Evolutionary conservation across 2,888 invertebrate genomes (phyloP), one percentile per base, ranked within the genome.

Genomic region (Ophion ellenae): DNA sequence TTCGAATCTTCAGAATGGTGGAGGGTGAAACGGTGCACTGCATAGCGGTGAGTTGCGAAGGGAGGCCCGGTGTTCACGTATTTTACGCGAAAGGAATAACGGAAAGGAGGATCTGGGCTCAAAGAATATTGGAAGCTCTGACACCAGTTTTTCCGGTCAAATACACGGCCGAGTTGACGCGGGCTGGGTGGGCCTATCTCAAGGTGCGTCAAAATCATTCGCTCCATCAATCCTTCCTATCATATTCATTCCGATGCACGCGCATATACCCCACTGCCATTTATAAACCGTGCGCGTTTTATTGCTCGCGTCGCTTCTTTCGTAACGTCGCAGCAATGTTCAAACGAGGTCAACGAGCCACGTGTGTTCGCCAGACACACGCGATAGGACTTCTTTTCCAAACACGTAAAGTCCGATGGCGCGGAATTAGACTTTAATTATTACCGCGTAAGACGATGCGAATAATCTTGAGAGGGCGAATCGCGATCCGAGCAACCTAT

Each of bases 181-280:
- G 97, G 91, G 96, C 96, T 88, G 98, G 98, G 36, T 98, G 97
- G 97, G 97, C 97, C 89, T 97, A 97, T 92, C 94, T 98, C 24
- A 95, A 95, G 94, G 95, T 95, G 90, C 10, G 57, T 81, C 40
- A 40, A 40, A 40, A 40, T 40, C 40, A 40, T 40, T 40, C 40
- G 40, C 40, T 40, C 9, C 40, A 40, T 40, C 40, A 40, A 0
- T 40, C 40, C 40, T 40, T 40, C 40, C 7, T 40, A 40, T 63
- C 24, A 40, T 45, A 20, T 63, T 63, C 20, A 36, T 53, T 59
- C 11, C 20, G 28, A 24, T 32, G 24, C 47, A n/a, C 9, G 7
- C 40, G n/a, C 36, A 74, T 40, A 40, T 57, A 64, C 36, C 4
- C 11, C 32, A 20, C 17, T 32, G 36, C 10, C 47, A 76, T 76